These are phyloP conservation scores for Umimayanthus kanabou DNA, from an alignment of 92 coral and sea anemone genomes.

Conservation along the genomic window DNA sequence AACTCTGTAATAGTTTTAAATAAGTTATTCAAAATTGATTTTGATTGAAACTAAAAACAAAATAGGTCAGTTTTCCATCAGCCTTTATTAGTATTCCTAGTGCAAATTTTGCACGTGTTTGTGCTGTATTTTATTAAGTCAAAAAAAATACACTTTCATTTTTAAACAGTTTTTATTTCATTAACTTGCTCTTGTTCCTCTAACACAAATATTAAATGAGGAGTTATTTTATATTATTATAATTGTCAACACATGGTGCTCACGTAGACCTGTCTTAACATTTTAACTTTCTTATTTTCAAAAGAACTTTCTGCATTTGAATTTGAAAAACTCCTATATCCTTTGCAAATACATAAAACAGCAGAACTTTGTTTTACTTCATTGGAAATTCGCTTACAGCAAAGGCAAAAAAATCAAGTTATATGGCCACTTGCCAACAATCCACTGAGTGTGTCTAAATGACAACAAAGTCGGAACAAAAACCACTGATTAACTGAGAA, in stretches of 20 bases:
- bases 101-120: not conserved
- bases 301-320: too few relatives aligned
- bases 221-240: too few relatives aligned
- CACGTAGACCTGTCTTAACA: not conserved
- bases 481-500: not conserved
- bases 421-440: not conserved
- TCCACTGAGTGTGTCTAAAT: not conserved
- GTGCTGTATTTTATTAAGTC: not conserved
- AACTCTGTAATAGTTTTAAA: not conserved
- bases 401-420: not conserved
- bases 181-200: too few relatives aligned
- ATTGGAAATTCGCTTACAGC: not conserved
- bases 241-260: not conserved
- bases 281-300: not conserved
- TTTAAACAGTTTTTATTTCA: not conserved
- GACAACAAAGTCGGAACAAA: not conserved
- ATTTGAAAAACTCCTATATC: too few relatives aligned
- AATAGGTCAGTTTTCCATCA: not conserved
- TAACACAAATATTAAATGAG: not conserved
- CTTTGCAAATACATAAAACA: not conserved
- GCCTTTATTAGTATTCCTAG: not conserved
- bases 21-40: not conserved
- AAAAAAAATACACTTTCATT: not conserved
- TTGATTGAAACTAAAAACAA: not conserved
- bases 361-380: too few relatives aligned